These are phyloP conservation scores for Yponomeuta malinellus DNA, from an alignment of 2,888 invertebrate genomes.

Conservation along the genomic window DNA sequence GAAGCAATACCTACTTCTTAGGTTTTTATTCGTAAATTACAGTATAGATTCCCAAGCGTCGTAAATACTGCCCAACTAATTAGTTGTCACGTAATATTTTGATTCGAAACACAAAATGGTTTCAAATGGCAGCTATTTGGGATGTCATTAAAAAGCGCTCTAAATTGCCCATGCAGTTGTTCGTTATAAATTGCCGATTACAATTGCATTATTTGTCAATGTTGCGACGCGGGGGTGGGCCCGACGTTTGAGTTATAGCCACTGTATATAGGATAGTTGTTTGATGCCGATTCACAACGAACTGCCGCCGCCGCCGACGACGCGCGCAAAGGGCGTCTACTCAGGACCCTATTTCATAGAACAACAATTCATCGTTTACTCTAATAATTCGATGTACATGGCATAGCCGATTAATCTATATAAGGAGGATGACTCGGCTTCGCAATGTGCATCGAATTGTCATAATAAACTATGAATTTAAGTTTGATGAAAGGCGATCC, in stretches of 20 bases:
- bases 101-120: neutral
- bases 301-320: neutral
- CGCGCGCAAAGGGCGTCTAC: neutral
- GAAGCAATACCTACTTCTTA: too few relatives aligned
- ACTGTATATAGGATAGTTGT: neutral
- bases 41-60: too few relatives aligned
- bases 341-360: neutral
- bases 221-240: neutral
- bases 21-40: too few relatives aligned
- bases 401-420: too few relatives aligned
- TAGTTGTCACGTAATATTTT: too few relatives aligned
- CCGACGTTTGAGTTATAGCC: neutral
- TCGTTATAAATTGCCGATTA: neutral
- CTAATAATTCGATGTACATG: too few relatives aligned
- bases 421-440: too few relatives aligned
- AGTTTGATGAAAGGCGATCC: too few relatives aligned
- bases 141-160: neutral
- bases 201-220: constrained; percentile 1
- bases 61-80: too few relatives aligned
- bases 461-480: too few relatives aligned
- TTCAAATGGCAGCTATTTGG: neutral
- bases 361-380: too few relatives aligned
- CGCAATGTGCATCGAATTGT: too few relatives aligned
- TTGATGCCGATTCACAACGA: neutral
- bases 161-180: neutral